Evolutionary conservation across 1,140 invertebrate genomes (phyloP), one percentile per base, ranked within the genome.

Genomic region (Drosophila bocki): DNA sequence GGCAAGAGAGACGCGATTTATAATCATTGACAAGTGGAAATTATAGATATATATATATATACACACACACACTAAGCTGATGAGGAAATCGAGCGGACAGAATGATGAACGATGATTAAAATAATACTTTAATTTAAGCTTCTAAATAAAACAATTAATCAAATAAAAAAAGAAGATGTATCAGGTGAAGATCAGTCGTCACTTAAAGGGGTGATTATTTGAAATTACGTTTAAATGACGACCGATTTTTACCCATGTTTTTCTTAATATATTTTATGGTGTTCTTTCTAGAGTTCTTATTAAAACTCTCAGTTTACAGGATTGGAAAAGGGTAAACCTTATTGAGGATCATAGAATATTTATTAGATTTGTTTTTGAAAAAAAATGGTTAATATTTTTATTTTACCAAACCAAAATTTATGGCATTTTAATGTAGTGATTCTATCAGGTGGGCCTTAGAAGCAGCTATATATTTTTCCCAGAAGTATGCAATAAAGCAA

Each of bases 61-160:
- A 69, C 42, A 85, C 59, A 71, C 19, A 80, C 58, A 84, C 82
- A 86, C 84, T 75, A 75, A 86, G 80, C 82, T 81, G 80, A 83
- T 80, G 80, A 65, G 63, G 47, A 83, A 88, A 60, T 75, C 79
- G 84, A 68, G 82, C 53, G 72, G 63, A 57, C 64, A 83, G 85
- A 84, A 68, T 45, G 83, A 87, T 85, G 75, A 85, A 78, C 75
- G 58, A 87, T 80, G 77, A 87, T 82, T 88, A 81, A 88, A 88
- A 83, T 87, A 88, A 88, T 83, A 90, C 80, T 85, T 90, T 90
- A 90, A 72, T 90, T 90, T 90, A 90, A 90, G 85, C 85, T 90
- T 90, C 85, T 78, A 90, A 90, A 90, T 90, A 88, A 88, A 90
- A 88, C 75, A 85, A 88, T 88, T 88, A 88, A 85, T 90, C 85